Percentiles rank a stretch among this genome's conserved stretches.
phyloP scores from a whole-genome alignment of 1,140 invertebrate genomes.

The Camponotus pennsylvanicus region DNA sequence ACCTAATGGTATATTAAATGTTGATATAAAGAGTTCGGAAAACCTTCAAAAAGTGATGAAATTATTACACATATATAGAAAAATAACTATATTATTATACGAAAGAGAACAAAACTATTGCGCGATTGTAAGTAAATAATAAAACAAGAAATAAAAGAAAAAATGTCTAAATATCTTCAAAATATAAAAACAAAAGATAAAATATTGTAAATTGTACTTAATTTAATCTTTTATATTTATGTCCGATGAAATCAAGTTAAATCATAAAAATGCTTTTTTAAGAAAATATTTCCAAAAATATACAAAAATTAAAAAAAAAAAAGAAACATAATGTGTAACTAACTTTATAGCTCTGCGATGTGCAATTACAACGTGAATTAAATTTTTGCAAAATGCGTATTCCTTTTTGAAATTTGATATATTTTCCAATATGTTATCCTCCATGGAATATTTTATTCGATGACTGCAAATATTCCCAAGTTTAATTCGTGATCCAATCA shows the following conservation, averaged over 20 bases:
- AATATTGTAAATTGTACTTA: neutral
- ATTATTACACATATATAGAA: neutral
- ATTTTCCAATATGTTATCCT: neutral
- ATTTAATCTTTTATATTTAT: neutral
- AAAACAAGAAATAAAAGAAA: neutral
- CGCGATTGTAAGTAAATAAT: too few relatives aligned
- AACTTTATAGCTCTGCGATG: slow-evolving; percentile 6
- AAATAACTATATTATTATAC: neutral
- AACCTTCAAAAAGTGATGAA: slow-evolving; percentile 16
- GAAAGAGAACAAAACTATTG: too few relatives aligned
- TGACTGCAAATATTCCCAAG: slow-evolving; percentile 24
- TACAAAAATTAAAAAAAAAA: neutral
- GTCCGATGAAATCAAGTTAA: neutral
- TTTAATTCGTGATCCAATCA: neutral
- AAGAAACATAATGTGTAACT: neutral
- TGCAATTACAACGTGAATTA: slow-evolving; percentile 21
- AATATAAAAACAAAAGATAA: neutral
- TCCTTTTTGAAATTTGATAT: slow-evolving; percentile 8
- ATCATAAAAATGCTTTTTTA: neutral
- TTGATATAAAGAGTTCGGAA: neutral
- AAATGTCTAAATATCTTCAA: neutral
- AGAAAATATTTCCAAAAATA: neutral
- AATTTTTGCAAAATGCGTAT: neutral
- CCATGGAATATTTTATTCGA: slow-evolving; percentile 10
- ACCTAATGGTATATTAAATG: neutral